These are phyloP conservation scores for Lepus timidus DNA, from an alignment of 2,113 vertebrate species.

Conservation along the genomic window DNA sequence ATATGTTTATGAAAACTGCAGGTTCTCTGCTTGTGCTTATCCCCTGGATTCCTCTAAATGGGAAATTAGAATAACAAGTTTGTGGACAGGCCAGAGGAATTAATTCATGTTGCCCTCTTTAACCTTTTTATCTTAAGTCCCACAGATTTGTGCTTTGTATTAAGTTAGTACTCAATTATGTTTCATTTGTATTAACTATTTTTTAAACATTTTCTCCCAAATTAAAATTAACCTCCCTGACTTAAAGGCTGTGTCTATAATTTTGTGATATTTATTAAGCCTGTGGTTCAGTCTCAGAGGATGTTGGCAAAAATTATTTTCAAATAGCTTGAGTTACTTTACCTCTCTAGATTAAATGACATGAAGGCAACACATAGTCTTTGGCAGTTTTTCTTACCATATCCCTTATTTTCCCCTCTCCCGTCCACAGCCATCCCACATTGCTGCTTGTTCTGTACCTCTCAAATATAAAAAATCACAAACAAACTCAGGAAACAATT, in stretches of 20 bases:
- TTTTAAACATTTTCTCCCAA: constrained; percentile 46
- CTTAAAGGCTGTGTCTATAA: not conserved
- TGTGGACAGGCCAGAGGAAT: not conserved
- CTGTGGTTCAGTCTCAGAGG: not conserved
- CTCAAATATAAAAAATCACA: not conserved
- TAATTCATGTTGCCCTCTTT: constrained; percentile 1
- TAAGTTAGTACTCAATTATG: constrained; percentile 35
- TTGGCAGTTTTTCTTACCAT: not conserved
- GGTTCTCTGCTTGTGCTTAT: not conserved
- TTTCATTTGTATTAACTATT: constrained; percentile 2
- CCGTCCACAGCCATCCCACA: not conserved
- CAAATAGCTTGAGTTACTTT: constrained; percentile 20
- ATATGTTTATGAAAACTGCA: not conserved
- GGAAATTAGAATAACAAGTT: not conserved
- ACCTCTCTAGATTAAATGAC: not conserved
- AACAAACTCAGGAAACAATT: not conserved
- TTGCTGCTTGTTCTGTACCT: not conserved
- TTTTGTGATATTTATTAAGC: not conserved
- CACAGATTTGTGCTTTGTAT: constrained; percentile 45
- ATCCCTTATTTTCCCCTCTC: not conserved
- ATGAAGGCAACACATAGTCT: not conserved
- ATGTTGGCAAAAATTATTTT: not conserved
- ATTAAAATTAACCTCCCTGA: not conserved
- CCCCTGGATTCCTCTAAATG: constrained; percentile 16
- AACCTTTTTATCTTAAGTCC: constrained; percentile 17